Evolutionary conservation across 2,797 vertebrate genomes (phyloP), one percentile per base, ranked within the genome.

Genomic region (Hypotaenidia okinawae): DNA sequence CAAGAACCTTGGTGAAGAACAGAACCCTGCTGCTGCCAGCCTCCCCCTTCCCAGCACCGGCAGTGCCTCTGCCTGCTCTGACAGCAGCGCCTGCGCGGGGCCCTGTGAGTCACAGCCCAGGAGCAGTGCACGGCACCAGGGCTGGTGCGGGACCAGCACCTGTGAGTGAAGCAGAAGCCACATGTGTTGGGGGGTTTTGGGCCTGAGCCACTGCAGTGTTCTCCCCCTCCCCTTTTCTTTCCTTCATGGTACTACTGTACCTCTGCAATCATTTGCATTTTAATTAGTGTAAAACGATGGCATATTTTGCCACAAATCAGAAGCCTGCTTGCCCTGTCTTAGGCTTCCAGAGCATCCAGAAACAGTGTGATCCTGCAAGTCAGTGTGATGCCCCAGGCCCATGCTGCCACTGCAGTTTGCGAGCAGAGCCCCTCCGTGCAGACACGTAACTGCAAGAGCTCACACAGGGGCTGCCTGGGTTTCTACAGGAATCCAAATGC

Each of bases 141-240:
- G 43, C n/a, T 55, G 27, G 11, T 51, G 85, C 41, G 62, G 51
- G 28, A 62, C 23, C 62, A 39, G 70, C 59, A 49, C 2, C 37
- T 11, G 16, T 2, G 1, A 51, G n/a, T 6, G 58, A 87, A 78
- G 32, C 39, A 73, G n/a, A 75, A 83, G 17, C 64, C 77, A 32
- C 10, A 0, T 5, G 37, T 4, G 1, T 1, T 19, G 21, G 10
- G 35, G 45, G 0, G 0, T 75, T 63, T 27, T 30, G 32, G 86
- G 45, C 54, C 14, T 45, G n/a, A 78, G 35, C 0, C 1, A 37
- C 63, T 63, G 64, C 61, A 69, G 28, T 28, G 13, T 63, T 64
- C 41, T 51, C 18, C 5, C 33, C 33, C 32, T 58, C 13, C 33
- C 16, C 19, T 10, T 18, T 69, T 49, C 32, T 79, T 58, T 62